These are phyloP conservation scores for Neodiprion lecontei DNA, from an alignment of 1,140 invertebrate genomes.

Conservation along the genomic window DNA sequence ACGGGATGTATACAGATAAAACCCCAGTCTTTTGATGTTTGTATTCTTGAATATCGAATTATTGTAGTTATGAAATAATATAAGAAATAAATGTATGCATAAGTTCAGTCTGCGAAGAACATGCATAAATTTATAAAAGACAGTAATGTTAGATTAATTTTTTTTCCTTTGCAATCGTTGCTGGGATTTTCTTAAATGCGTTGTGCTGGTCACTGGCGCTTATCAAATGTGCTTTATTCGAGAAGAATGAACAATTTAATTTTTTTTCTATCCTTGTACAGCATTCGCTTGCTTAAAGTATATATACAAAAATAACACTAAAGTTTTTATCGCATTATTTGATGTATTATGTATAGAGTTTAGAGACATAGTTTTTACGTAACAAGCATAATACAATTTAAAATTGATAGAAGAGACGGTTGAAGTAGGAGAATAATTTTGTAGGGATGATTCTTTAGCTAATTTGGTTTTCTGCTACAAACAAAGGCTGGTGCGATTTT, in stretches of 20 bases:
- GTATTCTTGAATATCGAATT: neutral
- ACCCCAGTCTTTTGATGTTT: constrained; percentile 1
- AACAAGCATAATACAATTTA: constrained; percentile 3
- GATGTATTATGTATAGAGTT: neutral
- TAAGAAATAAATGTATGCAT: too few species aligned
- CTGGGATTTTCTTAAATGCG: constrained; percentile 29
- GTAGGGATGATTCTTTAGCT: constrained; percentile 1
- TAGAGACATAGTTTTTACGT: neutral
- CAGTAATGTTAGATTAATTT: constrained; percentile 45
- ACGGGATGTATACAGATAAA: neutral
- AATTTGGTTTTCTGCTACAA: constrained; percentile 48
- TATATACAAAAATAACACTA: neutral
- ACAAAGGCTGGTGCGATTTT: constrained; percentile 61
- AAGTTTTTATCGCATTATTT: constrained; percentile 2
- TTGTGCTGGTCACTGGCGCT: constrained; percentile 39
- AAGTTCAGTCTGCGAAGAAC: neutral
- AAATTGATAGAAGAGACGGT: neutral
- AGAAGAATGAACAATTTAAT: too few species aligned
- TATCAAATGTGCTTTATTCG: neutral
- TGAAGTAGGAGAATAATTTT: neutral
- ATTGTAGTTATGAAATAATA: neutral
- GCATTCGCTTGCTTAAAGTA: neutral
- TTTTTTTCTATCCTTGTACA: too few species aligned
- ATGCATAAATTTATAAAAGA: constrained; percentile 42
- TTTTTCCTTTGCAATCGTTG: constrained; percentile 26